A percentile compares a stretch with the other conserved stretches of the same genome.
Evolutionary conservation across 2,888 invertebrate species (phyloP).

Genomic region (Macrophya annulata): DNA sequence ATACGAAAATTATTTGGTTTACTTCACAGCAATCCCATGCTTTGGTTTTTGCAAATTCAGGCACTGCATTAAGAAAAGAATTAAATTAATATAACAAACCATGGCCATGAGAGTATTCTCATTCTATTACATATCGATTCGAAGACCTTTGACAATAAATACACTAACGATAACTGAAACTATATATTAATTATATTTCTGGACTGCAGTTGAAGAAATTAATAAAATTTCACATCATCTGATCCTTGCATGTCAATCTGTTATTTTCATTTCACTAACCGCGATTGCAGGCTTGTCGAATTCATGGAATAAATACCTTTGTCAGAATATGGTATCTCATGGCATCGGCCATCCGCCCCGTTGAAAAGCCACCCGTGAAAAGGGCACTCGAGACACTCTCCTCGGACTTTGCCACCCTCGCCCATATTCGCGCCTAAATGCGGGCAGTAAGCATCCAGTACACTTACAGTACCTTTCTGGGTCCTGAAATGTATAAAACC

Average conservation of each 20-base stretch:
- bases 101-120: background rate
- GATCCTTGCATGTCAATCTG: conserved; percentile 14
- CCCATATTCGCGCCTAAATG: conserved; percentile 94
- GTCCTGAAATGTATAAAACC: conserved; percentile 66
- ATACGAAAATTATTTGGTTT: conserved; percentile 89
- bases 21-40: conserved; percentile 87
- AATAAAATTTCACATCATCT: background rate
- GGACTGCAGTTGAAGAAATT: too few relatives aligned
- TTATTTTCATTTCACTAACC: conserved; percentile 32
- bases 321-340: conserved; percentile 87
- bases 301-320: conserved; percentile 77
- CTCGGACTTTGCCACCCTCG: conserved; percentile 88
- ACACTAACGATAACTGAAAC: too few relatives aligned
- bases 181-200: too few relatives aligned
- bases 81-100: conserved; percentile 42
- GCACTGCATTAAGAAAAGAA: conserved; percentile 80
- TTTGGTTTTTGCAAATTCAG: conserved; percentile 85
- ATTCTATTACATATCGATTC: too few relatives aligned
- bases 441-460: conserved; percentile 94
- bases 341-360: conserved; percentile 87
- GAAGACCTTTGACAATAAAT: too few relatives aligned
- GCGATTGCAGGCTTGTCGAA: background rate
- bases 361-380: conserved; percentile 94
- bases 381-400: conserved; percentile 92
- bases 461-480: conserved; percentile 83